Evolutionary conservation across 2,797 vertebrate species (phyloP).

Genomic region (Scleropages formosus): DNA sequence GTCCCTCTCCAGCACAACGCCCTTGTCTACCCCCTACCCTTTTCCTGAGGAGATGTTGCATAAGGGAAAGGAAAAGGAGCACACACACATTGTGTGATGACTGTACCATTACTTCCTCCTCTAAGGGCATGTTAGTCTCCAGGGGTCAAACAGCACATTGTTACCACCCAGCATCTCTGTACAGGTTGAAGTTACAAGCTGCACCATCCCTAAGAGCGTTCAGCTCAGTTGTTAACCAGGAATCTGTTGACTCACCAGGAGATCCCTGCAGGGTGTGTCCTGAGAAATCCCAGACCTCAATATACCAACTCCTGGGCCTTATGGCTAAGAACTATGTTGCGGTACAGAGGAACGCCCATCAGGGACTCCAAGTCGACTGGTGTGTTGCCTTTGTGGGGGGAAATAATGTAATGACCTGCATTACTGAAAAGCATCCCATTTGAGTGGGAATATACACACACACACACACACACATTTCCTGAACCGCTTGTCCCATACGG

Average conservation of each 20-base stretch:
- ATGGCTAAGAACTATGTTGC: constrained; percentile 59
- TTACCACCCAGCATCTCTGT: not conserved
- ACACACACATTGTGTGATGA: constrained; percentile 5
- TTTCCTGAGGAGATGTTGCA: constrained; percentile 31
- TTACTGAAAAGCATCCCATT: too few species aligned
- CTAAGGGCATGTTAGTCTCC: not conserved
- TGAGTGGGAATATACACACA: too few species aligned
- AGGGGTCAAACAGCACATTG: not conserved
- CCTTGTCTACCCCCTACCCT: constrained; percentile 47
- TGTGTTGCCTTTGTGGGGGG: not conserved
- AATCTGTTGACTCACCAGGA: not conserved
- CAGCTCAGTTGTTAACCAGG: not conserved
- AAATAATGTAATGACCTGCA: too few species aligned
- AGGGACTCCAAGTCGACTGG: constrained; percentile 35
- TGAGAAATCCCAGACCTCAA: constrained; percentile 48
- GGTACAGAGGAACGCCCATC: constrained; percentile 52
- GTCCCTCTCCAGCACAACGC: constrained; percentile 48
- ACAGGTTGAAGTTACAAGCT: not conserved
- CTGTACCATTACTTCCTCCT: not conserved
- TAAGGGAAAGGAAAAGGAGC: not conserved
- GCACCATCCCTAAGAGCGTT: not conserved
- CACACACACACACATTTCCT: too few species aligned
- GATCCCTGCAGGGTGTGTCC: not conserved
- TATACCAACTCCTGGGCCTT: constrained; percentile 50
- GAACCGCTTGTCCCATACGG: too few species aligned